A percentile compares a stretch with the other conserved stretches of the same genome.
These are phyloP conservation scores for Poecilobothrus nobilitatus DNA, from an alignment of 2,888 invertebrate genomes.

Conservation along the genomic window DNA sequence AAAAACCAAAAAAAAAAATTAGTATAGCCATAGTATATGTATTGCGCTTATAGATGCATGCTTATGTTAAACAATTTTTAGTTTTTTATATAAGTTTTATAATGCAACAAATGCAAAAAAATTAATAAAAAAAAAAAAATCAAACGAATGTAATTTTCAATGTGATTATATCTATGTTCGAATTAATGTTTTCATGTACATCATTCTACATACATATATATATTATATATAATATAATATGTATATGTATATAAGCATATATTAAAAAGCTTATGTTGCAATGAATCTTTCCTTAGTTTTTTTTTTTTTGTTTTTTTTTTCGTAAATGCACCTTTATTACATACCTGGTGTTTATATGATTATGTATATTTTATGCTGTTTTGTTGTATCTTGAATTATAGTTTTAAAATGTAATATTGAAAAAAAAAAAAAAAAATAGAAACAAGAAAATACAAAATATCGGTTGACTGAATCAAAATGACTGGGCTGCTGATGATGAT, in stretches of 20 bases:
- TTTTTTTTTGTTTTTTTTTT: no score
- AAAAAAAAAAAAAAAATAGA: not conserved
- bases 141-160: not conserved
- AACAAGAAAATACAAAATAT: not conserved
- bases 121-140: no score
- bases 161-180: not conserved
- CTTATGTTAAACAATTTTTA: not conserved
- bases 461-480: not conserved
- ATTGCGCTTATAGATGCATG: not conserved
- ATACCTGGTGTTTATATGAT: no score
- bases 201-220: not conserved
- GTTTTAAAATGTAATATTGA: no score
- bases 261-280: not conserved
- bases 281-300: not conserved
- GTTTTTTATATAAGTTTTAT: no score
- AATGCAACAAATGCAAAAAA: no score
- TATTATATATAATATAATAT: not conserved
- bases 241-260: no score
- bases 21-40: not conserved
- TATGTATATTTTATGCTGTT: not conserved
- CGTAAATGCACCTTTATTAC: no score
- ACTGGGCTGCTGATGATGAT: not conserved
- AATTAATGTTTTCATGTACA: not conserved
- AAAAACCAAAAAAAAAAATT: not conserved
- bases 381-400: not conserved